Evolutionary conservation across 1,140 invertebrate genomes (phyloP).

Genomic region (Parapsyche elsis): DNA sequence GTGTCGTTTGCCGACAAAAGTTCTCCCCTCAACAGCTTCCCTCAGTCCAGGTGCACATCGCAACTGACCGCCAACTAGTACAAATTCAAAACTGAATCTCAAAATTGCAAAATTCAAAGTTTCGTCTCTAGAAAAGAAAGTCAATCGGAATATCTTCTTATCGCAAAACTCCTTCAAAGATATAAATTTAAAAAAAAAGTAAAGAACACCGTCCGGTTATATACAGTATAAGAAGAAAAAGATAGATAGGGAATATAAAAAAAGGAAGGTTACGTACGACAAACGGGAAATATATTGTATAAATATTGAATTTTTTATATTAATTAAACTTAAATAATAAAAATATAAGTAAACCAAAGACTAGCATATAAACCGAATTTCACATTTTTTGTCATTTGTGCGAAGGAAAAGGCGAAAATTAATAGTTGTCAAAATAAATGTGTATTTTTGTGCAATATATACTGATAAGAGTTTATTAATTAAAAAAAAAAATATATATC

Average conservation of each 20-base stretch:
- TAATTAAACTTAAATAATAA: conserved; percentile 1
- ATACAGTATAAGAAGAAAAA: conserved; percentile 42
- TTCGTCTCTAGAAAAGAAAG: neutral
- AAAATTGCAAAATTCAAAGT: neutral
- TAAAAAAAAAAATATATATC: neutral
- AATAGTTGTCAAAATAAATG: conserved; percentile 39
- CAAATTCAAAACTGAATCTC: neutral
- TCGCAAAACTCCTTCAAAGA: conserved; percentile 15
- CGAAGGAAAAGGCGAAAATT: conserved; percentile 19
- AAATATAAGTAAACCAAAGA: conserved; percentile 47
- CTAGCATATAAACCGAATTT: conserved; percentile 53
- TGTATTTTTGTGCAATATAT: conserved; percentile 53
- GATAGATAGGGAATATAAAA: neutral
- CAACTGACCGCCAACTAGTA: conserved; percentile 6
- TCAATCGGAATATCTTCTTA: conserved; percentile 10
- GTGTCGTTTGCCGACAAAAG: neutral
- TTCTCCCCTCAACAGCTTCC: neutral
- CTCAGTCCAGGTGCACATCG: neutral
- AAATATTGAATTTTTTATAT: conserved; percentile 25
- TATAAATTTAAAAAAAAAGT: conserved; percentile 35
- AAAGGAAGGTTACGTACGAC: neutral
- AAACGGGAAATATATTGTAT: conserved; percentile 25
- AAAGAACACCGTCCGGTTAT: conserved; percentile 53
- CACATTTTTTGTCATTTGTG: conserved; percentile 42
- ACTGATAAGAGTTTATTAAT: conserved; percentile 3